Evolutionary conservation across 2,113 vertebrate genomes (phyloP).

Genomic region (Gulo gulo): DNA sequence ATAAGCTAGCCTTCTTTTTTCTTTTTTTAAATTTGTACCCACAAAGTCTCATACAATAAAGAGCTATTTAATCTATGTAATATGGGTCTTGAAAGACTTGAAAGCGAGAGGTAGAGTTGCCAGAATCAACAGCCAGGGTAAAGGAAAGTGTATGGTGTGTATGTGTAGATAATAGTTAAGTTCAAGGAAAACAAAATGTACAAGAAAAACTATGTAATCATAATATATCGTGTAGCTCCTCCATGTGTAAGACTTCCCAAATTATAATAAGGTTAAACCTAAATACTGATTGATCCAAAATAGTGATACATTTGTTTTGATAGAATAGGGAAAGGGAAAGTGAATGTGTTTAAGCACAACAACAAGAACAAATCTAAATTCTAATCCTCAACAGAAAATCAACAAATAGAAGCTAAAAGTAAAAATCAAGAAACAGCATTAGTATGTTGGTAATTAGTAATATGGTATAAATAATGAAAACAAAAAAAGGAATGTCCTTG

Average conservation of each 20-base stretch:
- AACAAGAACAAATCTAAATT: background rate
- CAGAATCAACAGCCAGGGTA: background rate
- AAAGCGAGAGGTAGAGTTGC: background rate
- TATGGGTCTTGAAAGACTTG: background rate
- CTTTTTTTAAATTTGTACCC: background rate
- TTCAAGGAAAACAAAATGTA: background rate
- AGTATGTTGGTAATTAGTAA: conserved; percentile 27
- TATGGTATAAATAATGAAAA: background rate
- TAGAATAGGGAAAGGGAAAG: background rate
- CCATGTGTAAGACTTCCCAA: background rate
- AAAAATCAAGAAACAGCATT: background rate
- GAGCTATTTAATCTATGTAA: background rate
- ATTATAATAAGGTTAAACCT: background rate
- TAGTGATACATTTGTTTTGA: background rate
- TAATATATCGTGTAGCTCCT: background rate
- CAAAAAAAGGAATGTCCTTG: background rate
- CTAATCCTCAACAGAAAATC: background rate
- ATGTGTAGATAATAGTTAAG: background rate
- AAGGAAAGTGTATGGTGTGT: background rate
- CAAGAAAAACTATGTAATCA: background rate
- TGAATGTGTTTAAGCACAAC: background rate
- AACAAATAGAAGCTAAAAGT: background rate
- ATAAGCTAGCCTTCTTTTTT: background rate
- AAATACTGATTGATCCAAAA: conserved; percentile 16
- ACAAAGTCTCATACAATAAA: background rate